phyloP scores from a whole-genome alignment of 2,888 invertebrate genomes.

The Hypercompe scribonia region DNA sequence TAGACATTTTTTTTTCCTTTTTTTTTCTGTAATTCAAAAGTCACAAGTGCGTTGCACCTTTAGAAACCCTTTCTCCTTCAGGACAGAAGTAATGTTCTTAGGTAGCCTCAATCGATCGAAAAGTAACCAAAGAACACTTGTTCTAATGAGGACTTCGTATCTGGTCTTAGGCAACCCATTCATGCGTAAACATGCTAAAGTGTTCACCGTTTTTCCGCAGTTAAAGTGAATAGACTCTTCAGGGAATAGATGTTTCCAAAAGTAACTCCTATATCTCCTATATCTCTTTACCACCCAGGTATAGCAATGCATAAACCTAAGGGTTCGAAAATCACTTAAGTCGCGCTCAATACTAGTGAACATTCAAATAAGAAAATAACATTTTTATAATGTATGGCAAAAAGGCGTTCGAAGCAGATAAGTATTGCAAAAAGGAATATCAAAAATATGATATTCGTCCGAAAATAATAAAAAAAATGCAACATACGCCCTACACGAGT shows the following conservation, averaged over 20 bases:
- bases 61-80: no score
- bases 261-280: not conserved
- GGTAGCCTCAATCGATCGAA: no score
- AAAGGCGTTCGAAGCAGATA: constrained; percentile 59
- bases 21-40: no score
- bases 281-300: not conserved
- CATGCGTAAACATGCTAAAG: no score
- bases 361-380: constrained; percentile 47
- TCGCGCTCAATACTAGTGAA: constrained; percentile 15
- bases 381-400: constrained; percentile 57
- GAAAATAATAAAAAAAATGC: constrained; percentile 62
- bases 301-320: not conserved
- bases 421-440: constrained; percentile 68
- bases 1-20: no score
- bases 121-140: no score
- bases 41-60: no score
- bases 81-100: no score
- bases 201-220: no score
- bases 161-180: no score
- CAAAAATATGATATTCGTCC: constrained; percentile 68
- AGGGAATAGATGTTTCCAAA: not conserved
- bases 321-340: constrained; percentile 5
- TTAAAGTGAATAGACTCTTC: no score
- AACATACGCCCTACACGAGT: constrained; percentile 66
- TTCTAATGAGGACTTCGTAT: no score